Evolutionary conservation across 1,140 invertebrate species (phyloP).

Genomic region (Teleogryllus occipitalis): DNA sequence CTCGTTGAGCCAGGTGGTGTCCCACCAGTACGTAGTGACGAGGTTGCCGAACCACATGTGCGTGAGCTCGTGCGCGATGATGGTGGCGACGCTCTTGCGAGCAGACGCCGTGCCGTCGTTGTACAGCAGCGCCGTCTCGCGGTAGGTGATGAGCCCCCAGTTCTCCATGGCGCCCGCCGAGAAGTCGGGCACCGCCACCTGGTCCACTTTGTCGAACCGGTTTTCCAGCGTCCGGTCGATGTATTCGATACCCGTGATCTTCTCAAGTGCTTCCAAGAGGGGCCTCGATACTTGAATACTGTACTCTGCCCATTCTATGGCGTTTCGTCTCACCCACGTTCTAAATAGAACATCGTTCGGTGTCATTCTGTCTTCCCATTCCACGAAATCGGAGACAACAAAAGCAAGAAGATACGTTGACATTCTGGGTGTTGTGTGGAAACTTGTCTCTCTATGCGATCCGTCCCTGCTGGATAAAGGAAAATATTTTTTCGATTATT

Average conservation of each 20-base stretch:
- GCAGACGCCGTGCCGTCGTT: constrained; percentile 17
- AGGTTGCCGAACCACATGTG: too few relatives aligned
- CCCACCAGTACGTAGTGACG: too few relatives aligned
- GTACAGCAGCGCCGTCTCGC: constrained; percentile 18
- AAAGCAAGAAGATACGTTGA: constrained; percentile 83
- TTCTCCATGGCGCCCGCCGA: too few relatives aligned
- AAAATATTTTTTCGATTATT: too few relatives aligned
- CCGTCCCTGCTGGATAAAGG: too few relatives aligned
- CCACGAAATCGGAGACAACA: constrained; percentile 55
- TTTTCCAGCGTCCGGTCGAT: too few relatives aligned
- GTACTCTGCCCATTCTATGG: constrained; percentile 50
- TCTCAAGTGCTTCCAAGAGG: constrained; percentile 28
- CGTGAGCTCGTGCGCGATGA: too few relatives aligned
- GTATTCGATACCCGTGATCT: constrained; percentile 10
- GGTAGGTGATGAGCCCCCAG: too few relatives aligned
- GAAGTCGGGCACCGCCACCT: constrained; percentile 64
- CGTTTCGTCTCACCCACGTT: constrained; percentile 63
- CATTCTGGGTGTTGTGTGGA: constrained; percentile 56
- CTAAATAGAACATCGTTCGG: constrained; percentile 32
- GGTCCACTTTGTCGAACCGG: constrained; percentile 41
- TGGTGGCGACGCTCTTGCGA: too few relatives aligned
- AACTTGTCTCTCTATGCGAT: too few relatives aligned
- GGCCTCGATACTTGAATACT: constrained; percentile 40
- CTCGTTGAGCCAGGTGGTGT: too few relatives aligned
- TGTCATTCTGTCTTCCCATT: background rate